Evolutionary conservation across 1,140 invertebrate species (phyloP), one percentile per base, ranked within the genome.

Genomic region (Lepidurus apus): DNA sequence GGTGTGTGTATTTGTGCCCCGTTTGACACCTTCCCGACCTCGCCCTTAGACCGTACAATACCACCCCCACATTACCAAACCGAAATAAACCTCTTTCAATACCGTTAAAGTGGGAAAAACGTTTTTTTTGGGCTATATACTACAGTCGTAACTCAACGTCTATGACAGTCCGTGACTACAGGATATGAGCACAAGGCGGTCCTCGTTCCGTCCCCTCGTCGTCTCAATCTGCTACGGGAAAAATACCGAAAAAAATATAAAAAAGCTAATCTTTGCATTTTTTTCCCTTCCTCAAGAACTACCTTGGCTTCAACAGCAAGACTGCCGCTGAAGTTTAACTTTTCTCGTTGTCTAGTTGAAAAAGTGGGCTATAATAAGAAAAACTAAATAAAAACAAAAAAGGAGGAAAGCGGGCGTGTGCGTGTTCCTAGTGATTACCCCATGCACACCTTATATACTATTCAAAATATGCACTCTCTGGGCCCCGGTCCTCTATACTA

Each of bases 81-180:
- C 13, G 17, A 65, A 65, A 65, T 65, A 65, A 34, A 65, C 53
- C 53, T 65, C 21, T n/a, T 65, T 65, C 53, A 65, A 65, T 65
- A 65, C 17, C 1, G 45, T 47, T 47, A 47, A 17, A 47, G 45
- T 47, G 45, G 10, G 17, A 47, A 47, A 47, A 47, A 47, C 0
- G 34, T 34, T 34, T 34, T 34, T 26, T 34, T 34, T 7, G 8
- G 53, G 53, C 53, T 65, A 65, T 65, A 65, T 21, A 65, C 53
- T 13, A 9, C 21, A 21, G 17, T 65, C 53, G 53, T 65, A 65
- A 65, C 53, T 65, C 53, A 65, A 65, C 17, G 17, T 65, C 17
- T 65, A 65, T 65, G 53, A 65, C 53, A 65, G 53, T 65, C 53
- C 53, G 53, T 65, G 53, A 65, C 53, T 65, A 65, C 53, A 65